Evolutionary conservation across 2,888 invertebrate genomes (phyloP), one percentile per base, ranked within the genome.

Genomic region (Drosophila testacea): DNA sequence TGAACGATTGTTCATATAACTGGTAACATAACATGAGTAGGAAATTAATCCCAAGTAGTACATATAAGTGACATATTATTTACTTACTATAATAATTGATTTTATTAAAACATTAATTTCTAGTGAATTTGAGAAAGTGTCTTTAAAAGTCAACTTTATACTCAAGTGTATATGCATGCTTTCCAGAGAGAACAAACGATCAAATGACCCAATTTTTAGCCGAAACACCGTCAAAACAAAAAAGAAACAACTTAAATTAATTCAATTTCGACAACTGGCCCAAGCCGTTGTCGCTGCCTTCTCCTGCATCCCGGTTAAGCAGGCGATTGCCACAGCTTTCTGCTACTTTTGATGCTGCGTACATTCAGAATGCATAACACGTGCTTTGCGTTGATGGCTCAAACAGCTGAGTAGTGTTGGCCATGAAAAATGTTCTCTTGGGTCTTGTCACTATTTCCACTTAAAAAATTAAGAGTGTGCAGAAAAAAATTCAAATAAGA

Each of bases 121-220:
- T 10, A 11, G 1, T 5, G 7, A 55, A 50, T 6, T 47, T 7
- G 0, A n/a, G 13, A 30, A 28, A 74, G 72, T 10, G 70, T 56
- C 13, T 74, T 7, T 27, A 41, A 13, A 4, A 38, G 38, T 42
- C 41, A 9, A 3, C 7, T 28, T 6, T 9, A 28, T 4, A 27
- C 13, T 3, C 27, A 60, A 27, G 32, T 27, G 0, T 47, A 27
- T 27, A 16, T 36, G 4, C 38, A 47, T 50, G 32, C 28, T 36
- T 47, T 57, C 22, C 27, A 47, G 44, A 55, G 72, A 63, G 57
- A 46, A 52, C 51, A 65, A 75, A 68, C 62, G 65, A 55, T 71
- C 59, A 65, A 61, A 34, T 82, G 88, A 87, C 88, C 85, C 56
- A 82, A 76, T 72, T 87, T 71, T 22, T 46, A 11, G 27, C 27